A percentile compares a stretch with the other conserved stretches of the same genome.
phyloP scores from a whole-genome alignment of 2,113 vertebrate genomes.

The Heloderma charlesbogerti region DNA sequence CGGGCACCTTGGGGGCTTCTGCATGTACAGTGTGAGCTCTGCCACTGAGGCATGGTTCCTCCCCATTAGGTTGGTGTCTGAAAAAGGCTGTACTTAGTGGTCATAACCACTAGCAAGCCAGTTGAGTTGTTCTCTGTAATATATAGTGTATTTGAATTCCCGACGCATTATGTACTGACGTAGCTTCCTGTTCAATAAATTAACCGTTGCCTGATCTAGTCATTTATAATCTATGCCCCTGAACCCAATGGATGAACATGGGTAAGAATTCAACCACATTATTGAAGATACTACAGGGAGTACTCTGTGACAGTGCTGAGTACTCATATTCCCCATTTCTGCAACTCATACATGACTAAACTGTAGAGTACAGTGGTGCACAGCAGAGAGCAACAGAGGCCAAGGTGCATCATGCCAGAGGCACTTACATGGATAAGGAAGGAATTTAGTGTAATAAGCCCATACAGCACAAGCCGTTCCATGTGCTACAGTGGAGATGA shows the following conservation, averaged over 20 bases:
- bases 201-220: background rate
- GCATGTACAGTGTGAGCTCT: background rate
- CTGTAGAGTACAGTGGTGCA: background rate
- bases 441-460: background rate
- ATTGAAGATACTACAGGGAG: background rate
- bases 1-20: background rate
- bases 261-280: background rate
- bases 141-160: background rate
- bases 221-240: background rate
- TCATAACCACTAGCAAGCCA: background rate
- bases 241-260: background rate
- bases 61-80: background rate
- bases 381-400: background rate
- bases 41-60: background rate
- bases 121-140: background rate
- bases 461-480: background rate
- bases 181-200: background rate
- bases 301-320: background rate
- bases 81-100: background rate
- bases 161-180: background rate
- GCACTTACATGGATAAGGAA: background rate
- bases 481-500: background rate
- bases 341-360: background rate
- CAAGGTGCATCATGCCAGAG: background rate
- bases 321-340: background rate